These are phyloP conservation scores for Mellivora capensis DNA, from an alignment of 2,113 vertebrate species.

Conservation along the genomic window DNA sequence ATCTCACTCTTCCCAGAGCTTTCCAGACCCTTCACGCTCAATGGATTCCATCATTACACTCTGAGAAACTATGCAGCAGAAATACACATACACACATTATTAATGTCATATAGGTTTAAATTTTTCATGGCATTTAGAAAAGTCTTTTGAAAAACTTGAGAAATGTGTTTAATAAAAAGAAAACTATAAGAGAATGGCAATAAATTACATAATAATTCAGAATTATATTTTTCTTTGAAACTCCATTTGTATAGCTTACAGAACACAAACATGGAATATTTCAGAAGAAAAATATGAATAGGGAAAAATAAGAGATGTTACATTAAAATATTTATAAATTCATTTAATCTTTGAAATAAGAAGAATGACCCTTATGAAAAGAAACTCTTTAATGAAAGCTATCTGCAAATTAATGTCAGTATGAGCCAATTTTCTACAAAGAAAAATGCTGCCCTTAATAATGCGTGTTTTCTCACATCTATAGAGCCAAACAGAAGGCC, in stretches of 20 bases:
- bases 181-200: conserved; percentile 4
- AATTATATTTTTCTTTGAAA: conserved; percentile 5
- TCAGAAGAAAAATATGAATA: neutral
- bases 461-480: neutral
- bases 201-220: neutral
- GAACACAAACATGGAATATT: neutral
- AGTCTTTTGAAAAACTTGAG: neutral
- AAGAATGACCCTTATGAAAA: neutral
- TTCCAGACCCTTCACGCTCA: neutral
- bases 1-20: neutral
- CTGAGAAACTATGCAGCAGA: neutral
- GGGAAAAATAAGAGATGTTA: neutral
- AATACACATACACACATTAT: neutral
- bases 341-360: conserved; percentile 33
- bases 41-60: neutral
- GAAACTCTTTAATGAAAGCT: neutral
- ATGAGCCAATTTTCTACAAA: neutral
- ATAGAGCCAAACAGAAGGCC: neutral
- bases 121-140: neutral
- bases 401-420: neutral
- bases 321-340: neutral
- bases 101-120: neutral
- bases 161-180: neutral
- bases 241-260: neutral
- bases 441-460: neutral